A percentile compares a stretch with the other conserved stretches of the same genome.
Evolutionary conservation across 2,797 vertebrate species (phyloP).

Genomic region (Steatocranus sp.): DNA sequence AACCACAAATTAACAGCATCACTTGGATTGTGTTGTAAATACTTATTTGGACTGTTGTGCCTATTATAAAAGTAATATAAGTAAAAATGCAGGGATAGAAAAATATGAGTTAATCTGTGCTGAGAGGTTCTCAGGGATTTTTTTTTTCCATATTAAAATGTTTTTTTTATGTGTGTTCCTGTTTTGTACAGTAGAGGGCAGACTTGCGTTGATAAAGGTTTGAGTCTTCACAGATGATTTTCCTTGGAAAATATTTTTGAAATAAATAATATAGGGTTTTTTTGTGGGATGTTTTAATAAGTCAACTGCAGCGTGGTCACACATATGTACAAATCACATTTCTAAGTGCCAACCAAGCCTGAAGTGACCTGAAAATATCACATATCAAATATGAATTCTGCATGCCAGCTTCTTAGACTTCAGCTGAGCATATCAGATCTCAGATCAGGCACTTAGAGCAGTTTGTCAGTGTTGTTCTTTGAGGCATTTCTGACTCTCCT

Average conservation of each 20-base stretch:
- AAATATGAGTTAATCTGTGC: not conserved
- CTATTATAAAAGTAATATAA: not conserved
- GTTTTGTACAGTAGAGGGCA: conserved; percentile 60
- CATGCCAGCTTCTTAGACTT: not conserved
- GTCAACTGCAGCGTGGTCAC: not conserved
- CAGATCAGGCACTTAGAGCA: not conserved
- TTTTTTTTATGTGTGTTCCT: not conserved
- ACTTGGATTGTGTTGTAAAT: not conserved
- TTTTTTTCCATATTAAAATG: not conserved
- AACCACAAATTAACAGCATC: not conserved
- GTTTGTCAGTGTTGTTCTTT: not conserved
- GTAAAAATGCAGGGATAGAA: not conserved
- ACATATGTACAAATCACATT: not conserved
- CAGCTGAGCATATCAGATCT: not conserved
- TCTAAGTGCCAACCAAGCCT: not conserved
- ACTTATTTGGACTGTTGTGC: not conserved
- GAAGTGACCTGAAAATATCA: not conserved
- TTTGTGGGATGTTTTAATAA: not conserved
- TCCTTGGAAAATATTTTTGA: not conserved
- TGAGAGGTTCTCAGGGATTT: not conserved
- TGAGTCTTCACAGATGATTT: not conserved
- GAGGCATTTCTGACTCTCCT: not conserved
- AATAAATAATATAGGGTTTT: not conserved
- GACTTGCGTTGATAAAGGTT: conserved; percentile 10
- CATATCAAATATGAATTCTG: not conserved